A percentile compares a stretch with the other conserved stretches of the same genome.
Evolutionary conservation across 2,888 invertebrate species (phyloP).

Genomic region (Eretmocerus hayati): DNA sequence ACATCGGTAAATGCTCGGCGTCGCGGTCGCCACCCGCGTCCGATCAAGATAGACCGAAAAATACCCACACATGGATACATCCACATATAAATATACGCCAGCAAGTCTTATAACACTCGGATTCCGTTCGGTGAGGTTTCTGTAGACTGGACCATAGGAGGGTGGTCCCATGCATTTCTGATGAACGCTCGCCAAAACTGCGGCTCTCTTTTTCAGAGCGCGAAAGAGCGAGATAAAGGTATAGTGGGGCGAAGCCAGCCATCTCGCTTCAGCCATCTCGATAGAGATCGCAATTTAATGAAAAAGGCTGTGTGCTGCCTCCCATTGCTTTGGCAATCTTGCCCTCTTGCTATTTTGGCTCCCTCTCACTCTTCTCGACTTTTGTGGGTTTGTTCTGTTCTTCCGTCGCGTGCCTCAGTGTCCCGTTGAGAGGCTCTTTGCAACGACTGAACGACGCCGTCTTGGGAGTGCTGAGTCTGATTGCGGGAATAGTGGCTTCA

Average conservation of each 20-base stretch:
- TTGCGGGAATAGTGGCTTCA: no score
- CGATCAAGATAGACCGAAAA: no score
- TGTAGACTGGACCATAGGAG: constrained; percentile 21
- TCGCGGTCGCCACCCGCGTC: no score
- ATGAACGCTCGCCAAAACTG: constrained; percentile 34
- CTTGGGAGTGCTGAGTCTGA: no score
- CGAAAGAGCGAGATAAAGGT: neutral
- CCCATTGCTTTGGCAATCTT: no score
- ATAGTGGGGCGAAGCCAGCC: no score
- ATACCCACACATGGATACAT: no score
- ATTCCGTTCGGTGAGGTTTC: constrained; percentile 29
- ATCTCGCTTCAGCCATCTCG: constrained; percentile 20
- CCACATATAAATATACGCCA: constrained; percentile 33
- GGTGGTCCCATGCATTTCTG: constrained; percentile 42
- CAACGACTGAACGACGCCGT: no score
- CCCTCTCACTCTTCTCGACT: constrained; percentile 1
- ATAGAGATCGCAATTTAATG: constrained; percentile 41
- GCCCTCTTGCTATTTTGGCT: constrained; percentile 15
- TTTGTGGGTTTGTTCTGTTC: neutral
- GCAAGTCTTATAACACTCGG: constrained; percentile 32
- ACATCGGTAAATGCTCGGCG: no score
- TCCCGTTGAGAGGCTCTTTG: no score
- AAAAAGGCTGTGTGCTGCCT: constrained; percentile 30
- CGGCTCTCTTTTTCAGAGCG: constrained; percentile 13
- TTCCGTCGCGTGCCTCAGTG: no score